Percentiles rank a stretch among this genome's conserved stretches.
These are phyloP conservation scores for Ophioderma brevispina DNA, from an alignment of 35 echinoderm and acorn worm species.

Conservation along the genomic window DNA sequence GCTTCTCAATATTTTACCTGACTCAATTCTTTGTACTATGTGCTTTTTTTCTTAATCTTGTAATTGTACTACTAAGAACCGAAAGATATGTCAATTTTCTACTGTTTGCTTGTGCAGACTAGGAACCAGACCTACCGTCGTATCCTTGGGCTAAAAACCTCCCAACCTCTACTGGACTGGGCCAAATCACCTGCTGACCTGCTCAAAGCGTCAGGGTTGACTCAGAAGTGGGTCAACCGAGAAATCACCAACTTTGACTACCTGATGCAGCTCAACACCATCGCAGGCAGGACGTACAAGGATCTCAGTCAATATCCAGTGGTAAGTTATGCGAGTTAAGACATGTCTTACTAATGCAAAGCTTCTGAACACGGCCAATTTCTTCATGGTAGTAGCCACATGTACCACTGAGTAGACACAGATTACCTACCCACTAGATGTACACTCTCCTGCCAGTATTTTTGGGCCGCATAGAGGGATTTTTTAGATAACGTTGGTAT, in stretches of 20 bases:
- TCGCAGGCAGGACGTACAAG: constrained; percentile 95
- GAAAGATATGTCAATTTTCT: neutral
- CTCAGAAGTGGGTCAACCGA: constrained; percentile 88
- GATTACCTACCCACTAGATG: no score
- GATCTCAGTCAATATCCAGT: constrained; percentile 98
- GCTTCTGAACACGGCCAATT: no score
- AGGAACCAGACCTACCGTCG: constrained; percentile 88
- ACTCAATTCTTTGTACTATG: no score
- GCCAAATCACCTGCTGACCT: constrained; percentile 91
- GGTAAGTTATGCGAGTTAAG: constrained; percentile 69
- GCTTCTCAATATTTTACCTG: no score
- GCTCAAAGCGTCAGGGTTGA: constrained; percentile 79
- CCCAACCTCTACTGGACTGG: constrained; percentile 84
- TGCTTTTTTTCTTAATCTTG: no score
- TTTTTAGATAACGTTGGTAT: no score
- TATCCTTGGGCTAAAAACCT: constrained; percentile 71
- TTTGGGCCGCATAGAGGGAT: no score
- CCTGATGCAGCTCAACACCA: constrained; percentile 98
- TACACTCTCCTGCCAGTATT: no score
- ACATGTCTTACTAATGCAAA: no score
- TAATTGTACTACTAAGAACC: neutral
- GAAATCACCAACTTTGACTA: constrained; percentile 99
- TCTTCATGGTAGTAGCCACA: no score
- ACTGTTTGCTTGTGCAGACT: constrained; percentile 31
- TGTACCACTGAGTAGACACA: no score